Conservation (phyloP, 2,113 vertebrate species). For the Orthonyx spaldingii region DNA sequence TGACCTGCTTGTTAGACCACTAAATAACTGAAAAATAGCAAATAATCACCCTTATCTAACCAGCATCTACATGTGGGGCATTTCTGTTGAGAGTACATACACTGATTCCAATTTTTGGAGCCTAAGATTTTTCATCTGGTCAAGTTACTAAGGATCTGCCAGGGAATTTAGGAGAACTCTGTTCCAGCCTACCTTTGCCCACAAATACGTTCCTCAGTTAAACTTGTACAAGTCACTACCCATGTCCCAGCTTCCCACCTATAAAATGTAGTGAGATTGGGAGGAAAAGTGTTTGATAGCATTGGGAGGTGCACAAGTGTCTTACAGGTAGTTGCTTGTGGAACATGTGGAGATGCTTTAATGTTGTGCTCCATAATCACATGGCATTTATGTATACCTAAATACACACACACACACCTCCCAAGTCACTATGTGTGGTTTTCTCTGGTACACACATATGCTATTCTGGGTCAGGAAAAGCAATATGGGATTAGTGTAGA, state of each 20-base stretch:
- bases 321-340: rapidly evolving
- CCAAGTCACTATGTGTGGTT: rapidly evolving
- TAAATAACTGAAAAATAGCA: not conserved
- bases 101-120: not conserved
- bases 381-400: not conserved
- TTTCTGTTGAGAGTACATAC: not conserved
- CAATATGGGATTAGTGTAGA: rapidly evolving
- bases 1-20: not conserved
- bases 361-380: not conserved
- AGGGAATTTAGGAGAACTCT: not conserved
- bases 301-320: not conserved
- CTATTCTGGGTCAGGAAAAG: not conserved
- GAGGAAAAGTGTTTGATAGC: not conserved
- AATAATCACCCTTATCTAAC: not conserved
- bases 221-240: not conserved
- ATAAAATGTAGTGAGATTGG: not conserved
- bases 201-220: not conserved
- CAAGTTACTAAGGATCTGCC: not conserved
- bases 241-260: not conserved
- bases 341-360: not conserved
- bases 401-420: too few species aligned
- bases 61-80: not conserved
- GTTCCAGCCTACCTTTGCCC: not conserved
- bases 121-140: not conserved
- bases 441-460: rapidly evolving